These are phyloP conservation scores for Myzus persicae DNA, from an alignment of 1,140 invertebrate genomes.

Conservation along the genomic window DNA sequence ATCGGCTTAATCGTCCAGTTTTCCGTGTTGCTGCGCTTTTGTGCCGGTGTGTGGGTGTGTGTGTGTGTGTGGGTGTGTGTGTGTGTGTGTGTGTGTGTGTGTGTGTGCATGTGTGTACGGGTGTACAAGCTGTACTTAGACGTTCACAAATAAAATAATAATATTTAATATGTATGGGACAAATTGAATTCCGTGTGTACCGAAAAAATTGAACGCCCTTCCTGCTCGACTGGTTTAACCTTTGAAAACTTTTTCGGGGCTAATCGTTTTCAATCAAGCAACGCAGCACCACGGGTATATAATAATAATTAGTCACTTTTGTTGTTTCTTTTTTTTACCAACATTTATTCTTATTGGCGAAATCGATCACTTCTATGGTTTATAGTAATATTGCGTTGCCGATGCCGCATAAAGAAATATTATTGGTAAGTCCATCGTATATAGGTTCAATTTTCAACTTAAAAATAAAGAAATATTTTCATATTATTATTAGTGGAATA, in stretches of 20 bases:
- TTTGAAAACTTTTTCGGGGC: neutral
- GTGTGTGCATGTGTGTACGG: neutral
- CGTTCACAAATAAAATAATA: neutral
- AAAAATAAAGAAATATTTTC: neutral
- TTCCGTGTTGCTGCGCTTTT: slow-evolving; percentile 13
- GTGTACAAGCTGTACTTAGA: neutral
- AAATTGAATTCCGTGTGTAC: slow-evolving; percentile 47
- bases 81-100: neutral
- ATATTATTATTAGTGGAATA: neutral
- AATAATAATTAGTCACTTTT: neutral
- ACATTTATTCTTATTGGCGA: neutral
- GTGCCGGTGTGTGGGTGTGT: neutral
- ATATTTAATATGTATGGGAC: slow-evolving; percentile 16
- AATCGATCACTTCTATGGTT: neutral
- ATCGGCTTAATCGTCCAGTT: slow-evolving; percentile 42
- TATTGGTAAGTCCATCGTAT: neutral
- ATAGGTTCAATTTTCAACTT: neutral
- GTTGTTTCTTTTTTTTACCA: neutral
- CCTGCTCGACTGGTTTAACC: slow-evolving; percentile 13
- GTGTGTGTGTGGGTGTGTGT: too few species aligned
- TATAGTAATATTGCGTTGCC: neutral
- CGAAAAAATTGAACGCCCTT: neutral
- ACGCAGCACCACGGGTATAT: neutral
- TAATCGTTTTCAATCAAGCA: neutral
- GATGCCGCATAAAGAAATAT: neutral